These are phyloP conservation scores for Plotosus lineatus DNA, from an alignment of 2,113 vertebrate genomes.

Conservation along the genomic window DNA sequence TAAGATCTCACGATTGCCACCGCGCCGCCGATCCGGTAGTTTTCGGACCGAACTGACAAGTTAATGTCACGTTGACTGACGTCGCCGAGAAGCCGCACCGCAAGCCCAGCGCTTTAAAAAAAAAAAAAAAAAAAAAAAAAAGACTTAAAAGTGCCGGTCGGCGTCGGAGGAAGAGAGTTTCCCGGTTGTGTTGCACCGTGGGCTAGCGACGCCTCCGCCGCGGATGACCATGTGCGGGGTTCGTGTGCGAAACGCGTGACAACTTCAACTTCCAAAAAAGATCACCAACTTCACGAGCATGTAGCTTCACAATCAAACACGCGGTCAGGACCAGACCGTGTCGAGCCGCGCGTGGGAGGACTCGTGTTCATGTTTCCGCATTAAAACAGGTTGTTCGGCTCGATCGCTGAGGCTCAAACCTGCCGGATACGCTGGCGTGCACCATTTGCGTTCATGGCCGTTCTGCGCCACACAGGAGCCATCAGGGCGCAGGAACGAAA, in stretches of 20 bases:
- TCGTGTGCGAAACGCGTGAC: slow-evolving; percentile 48
- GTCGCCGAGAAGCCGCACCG: not conserved
- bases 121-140: too few relatives aligned
- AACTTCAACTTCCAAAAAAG: too few relatives aligned
- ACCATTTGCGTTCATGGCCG: slow-evolving; percentile 31
- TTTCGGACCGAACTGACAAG: not conserved
- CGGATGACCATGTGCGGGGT: slow-evolving; percentile 40
- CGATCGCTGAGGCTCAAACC: slow-evolving; percentile 33
- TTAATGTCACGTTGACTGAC: not conserved
- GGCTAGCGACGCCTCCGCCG: slow-evolving; percentile 39
- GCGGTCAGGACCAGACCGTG: not conserved
- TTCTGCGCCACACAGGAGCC: slow-evolving; percentile 50
- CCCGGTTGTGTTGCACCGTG: slow-evolving; percentile 15
- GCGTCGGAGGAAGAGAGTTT: not conserved
- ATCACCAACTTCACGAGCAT: slow-evolving; percentile 39
- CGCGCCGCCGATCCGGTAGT: not conserved
- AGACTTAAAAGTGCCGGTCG: not conserved
- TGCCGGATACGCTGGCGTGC: slow-evolving; percentile 44
- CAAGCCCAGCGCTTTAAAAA: not conserved
- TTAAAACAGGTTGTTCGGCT: not conserved
- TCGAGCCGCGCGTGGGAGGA: not conserved
- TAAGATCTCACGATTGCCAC: not conserved
- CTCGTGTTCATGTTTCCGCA: slow-evolving; percentile 4
- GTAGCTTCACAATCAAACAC: slow-evolving; percentile 22
- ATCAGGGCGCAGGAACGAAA: slow-evolving; percentile 44